Percentiles rank a stretch among this genome's conserved stretches.
phyloP scores from a whole-genome alignment of 2,113 vertebrate genomes.

The Istiophorus platypterus region DNA sequence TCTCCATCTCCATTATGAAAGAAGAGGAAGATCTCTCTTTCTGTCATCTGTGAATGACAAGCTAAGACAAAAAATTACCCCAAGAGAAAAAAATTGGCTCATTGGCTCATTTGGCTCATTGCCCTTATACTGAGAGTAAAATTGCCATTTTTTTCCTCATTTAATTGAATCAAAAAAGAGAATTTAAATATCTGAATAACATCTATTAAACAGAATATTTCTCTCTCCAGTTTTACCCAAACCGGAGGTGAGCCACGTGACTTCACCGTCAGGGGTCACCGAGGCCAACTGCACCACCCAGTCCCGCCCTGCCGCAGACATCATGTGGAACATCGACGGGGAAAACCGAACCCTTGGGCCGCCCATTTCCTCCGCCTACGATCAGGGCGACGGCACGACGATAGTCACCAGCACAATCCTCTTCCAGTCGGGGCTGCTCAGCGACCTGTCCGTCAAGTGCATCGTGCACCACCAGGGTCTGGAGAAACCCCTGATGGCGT shows the following conservation, averaged over 20 bases:
- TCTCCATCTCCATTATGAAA: constrained; percentile 24
- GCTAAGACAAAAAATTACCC: background rate
- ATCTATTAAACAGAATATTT: background rate
- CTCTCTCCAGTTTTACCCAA: constrained; percentile 79
- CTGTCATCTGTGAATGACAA: constrained; percentile 5
- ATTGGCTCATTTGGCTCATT: no score
- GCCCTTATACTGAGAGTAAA: background rate
- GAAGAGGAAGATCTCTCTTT: constrained; percentile 33
- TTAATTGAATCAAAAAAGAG: background rate
- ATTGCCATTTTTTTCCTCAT: background rate
- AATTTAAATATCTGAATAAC: background rate
- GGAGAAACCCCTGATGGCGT: constrained; percentile 60
- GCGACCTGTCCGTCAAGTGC: constrained; percentile 72
- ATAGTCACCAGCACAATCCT: constrained; percentile 80
- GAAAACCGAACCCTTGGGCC: constrained; percentile 76
- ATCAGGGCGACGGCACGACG: constrained; percentile 81
- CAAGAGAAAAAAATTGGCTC: background rate
- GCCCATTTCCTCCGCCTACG: constrained; percentile 44
- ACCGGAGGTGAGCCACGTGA: constrained; percentile 77
- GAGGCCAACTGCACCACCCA: constrained; percentile 83
- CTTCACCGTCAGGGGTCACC: constrained; percentile 68
- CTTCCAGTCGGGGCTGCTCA: constrained; percentile 66
- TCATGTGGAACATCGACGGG: constrained; percentile 76
- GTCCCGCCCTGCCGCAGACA: constrained; percentile 75
- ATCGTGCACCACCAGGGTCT: constrained; percentile 79